Base-by-base conservation (phyloP, 2,113 vertebrate species). In the Edolisoma coerulescens region DNA sequence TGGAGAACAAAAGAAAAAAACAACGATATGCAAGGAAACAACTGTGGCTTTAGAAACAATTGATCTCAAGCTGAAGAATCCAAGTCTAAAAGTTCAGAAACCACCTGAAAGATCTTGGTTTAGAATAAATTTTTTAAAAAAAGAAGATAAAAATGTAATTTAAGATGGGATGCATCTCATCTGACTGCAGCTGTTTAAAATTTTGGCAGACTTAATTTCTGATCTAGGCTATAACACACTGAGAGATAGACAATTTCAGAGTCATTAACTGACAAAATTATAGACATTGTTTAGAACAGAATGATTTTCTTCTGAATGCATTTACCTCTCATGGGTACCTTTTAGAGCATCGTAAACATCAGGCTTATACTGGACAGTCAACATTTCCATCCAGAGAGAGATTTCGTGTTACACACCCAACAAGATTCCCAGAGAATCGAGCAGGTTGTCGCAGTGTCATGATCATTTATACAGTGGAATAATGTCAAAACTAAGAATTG, bases 1-100 rank as follows among this genome's bases (percentile, higher is more conserved):
- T 6, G 2, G 64, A 45, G 27, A 61, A 32, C 18, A 61, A 50
- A 50, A 15, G 1, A 7, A 39, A 47, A 49, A 2, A 3, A 1
- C 2, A 30, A 3, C 8, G 0, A 64, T 33, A 76, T 32, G 15
- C 37, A 65, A 74, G 13, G 7, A 73, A 68, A 44, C 6, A 85
- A 71, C 7, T 27, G 7, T 42, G 27, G 20, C 13, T 81, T 53
- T 60, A 60, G 30, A 84, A 94, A 87, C 5, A 28, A 57, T 11
- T 28, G 37, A 45, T 52, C 44, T n/a, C 39, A 21, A 79, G 35
- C 8, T 63, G 44, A 79, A 75, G 53, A 83, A 44, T 5, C 0
- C 9, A 74, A 42, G 56, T 22, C 7, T 71, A n/a, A 42, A 53
- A 41, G 20, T 71, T 64, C 45, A 61, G 56, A 87, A 87, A 30